Percentiles rank a stretch among this genome's conserved stretches.
These are phyloP conservation scores for Drosophila pullipes DNA, from an alignment of 2,888 invertebrate species.

Conservation along the genomic window DNA sequence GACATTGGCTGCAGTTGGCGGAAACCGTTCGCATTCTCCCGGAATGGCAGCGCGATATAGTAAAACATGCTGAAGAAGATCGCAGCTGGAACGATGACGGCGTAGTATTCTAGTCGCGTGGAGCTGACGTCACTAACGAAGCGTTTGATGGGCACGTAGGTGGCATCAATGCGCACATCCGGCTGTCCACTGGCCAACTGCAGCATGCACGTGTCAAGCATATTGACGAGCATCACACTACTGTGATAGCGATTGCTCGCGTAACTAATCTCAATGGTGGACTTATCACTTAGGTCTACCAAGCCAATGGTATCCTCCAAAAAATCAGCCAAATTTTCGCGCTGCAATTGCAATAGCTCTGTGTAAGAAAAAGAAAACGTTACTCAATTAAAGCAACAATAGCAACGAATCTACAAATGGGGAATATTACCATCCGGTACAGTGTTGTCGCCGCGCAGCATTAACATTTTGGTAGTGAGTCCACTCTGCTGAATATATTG, in stretches of 20 bases:
- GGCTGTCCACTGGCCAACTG: constrained; percentile 67
- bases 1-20: constrained; percentile 89
- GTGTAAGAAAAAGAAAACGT: constrained; percentile 8
- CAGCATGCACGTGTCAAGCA: constrained; percentile 86
- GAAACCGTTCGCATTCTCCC: constrained; percentile 88
- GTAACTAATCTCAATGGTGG: constrained; percentile 82
- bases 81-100: constrained; percentile 81
- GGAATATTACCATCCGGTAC: constrained; percentile 26
- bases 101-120: constrained; percentile 80
- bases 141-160: constrained; percentile 78
- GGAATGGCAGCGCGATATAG: constrained; percentile 88
- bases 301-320: constrained; percentile 82
- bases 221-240: constrained; percentile 86
- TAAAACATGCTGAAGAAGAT: constrained; percentile 85
- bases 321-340: constrained; percentile 79
- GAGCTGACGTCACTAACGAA: constrained; percentile 78
- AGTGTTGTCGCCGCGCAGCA: constrained; percentile 34
- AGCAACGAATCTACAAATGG: neutral
- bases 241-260: constrained; percentile 86
- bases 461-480: constrained; percentile 56
- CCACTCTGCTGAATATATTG: constrained; percentile 68
- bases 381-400: constrained; percentile 1
- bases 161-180: constrained; percentile 66
- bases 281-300: constrained; percentile 67
- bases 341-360: constrained; percentile 79